phyloP scores from a whole-genome alignment of 2,888 invertebrate species.

The Microplitis manilae region DNA sequence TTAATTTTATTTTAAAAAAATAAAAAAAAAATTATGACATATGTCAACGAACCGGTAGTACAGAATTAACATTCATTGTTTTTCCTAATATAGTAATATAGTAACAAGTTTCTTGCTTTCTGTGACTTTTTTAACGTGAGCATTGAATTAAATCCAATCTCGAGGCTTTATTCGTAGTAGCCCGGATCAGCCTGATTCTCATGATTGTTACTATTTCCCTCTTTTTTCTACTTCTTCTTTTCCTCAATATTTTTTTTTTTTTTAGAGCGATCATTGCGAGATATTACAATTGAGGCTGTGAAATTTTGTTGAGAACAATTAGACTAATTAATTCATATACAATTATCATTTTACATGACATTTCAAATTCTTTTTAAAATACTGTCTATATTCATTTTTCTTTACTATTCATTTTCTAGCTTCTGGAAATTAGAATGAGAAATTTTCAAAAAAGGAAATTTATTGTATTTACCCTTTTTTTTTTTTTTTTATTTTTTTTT shows the following conservation, averaged over 20 bases:
- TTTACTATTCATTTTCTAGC: neutral
- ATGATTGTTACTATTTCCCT: constrained; percentile 51
- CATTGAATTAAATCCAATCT: constrained; percentile 59
- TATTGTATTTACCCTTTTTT: too few species aligned
- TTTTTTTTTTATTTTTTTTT: too few species aligned
- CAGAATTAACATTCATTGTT: constrained; percentile 20
- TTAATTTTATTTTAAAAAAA: neutral
- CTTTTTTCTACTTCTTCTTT: constrained; percentile 26
- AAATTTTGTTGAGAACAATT: constrained; percentile 19
- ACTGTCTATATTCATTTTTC: neutral
- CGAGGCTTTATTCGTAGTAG: constrained; percentile 21
- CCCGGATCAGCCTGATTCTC: constrained; percentile 65
- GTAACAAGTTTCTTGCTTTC: neutral
- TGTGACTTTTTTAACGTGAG: neutral
- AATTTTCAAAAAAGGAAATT: too few species aligned
- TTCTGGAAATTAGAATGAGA: neutral
- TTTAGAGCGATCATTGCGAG: neutral
- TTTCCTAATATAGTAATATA: constrained; percentile 17
- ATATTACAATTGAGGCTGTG: constrained; percentile 19
- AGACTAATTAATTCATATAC: constrained; percentile 20
- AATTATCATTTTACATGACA: neutral
- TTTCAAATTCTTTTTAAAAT: neutral
- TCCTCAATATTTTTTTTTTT: constrained; percentile 32
- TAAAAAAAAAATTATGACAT: constrained; percentile 28
- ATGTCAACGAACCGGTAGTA: constrained; percentile 34